phyloP scores from a whole-genome alignment of 2,113 vertebrate genomes.

The Chaetodon auriga region DNA sequence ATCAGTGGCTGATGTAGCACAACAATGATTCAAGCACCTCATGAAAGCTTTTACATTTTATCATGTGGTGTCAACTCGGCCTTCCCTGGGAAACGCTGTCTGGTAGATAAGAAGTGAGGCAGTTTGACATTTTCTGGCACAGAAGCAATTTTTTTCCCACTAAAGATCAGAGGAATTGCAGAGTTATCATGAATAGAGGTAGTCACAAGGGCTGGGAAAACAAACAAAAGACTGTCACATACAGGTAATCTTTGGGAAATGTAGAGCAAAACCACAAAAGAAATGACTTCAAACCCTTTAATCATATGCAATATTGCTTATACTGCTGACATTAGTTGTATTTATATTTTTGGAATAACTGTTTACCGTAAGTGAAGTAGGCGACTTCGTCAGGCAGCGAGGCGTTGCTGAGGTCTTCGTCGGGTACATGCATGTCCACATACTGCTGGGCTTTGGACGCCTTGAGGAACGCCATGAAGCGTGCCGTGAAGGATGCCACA shows the following conservation, averaged over 20 bases:
- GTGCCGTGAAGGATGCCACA: conserved; percentile 94
- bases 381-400: conserved; percentile 94
- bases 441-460: conserved; percentile 95
- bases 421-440: conserved; percentile 91
- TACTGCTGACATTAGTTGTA: background rate
- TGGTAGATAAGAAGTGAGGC: background rate
- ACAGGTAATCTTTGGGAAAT: background rate
- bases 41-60: conserved; percentile 13
- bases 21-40: conserved; percentile 10
- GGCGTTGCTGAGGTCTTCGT: conserved; percentile 89
- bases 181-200: background rate
- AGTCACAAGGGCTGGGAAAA: background rate
- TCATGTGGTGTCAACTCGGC: conserved; percentile 15
- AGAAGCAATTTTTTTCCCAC: background rate
- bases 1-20: background rate
- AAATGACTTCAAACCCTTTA: background rate
- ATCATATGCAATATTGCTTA: background rate
- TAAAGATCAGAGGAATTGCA: background rate
- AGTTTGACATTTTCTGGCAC: background rate
- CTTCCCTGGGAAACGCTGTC: background rate
- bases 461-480: conserved; percentile 97
- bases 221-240: background rate
- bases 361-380: conserved; percentile 95
- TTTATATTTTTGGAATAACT: background rate
- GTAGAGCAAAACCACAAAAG: background rate